Evolutionary conservation across 2,113 vertebrate genomes (phyloP), one percentile per base, ranked within the genome.

Genomic region (Amphiprion ocellaris): DNA sequence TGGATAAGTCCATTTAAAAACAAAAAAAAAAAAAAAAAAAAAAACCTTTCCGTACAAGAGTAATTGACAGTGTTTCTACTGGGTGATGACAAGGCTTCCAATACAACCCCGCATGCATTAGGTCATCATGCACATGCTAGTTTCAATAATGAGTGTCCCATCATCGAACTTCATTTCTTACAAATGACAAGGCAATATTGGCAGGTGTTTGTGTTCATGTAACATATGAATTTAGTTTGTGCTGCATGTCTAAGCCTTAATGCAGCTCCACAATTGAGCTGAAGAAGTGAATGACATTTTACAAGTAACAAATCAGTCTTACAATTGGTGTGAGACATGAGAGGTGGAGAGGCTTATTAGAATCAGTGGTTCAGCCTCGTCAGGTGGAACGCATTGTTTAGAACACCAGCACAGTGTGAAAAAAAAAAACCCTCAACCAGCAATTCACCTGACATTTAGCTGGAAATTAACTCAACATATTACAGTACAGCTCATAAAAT

Each of bases 371-470:
- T 75, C 21, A 52, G 56, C n/a, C 81, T 64, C 16, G 37, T 85
- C 70, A 74, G 83, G 75, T 90, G 76, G 71, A 87, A 83, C 69
- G 53, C 23, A 26, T 85, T 84, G 83, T 83, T 91, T 69, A 33
- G 82, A 89, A 65, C 77, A 46, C 19, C 62, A 37, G 62, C 65
- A 50, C 39, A 73, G 61, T 30, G 56, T 6, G 9, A 26, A 46
- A 50, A 39, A 46, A 50, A 39, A 74, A 85, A 81, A 65, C 37
- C 58, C 49, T 16, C 67, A 59, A 81, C 59, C 65, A 66, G 74
- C 69, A 41, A 81, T 67, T 83, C 75, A 84, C 55, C 89, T 96
- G 95, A 94, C 90, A 95, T 96, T 96, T 94, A 94, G 89, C 82
- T 55, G 53, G 89, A 90, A 93, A 85, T 91, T 94, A 90, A 92